A percentile compares a stretch with the other conserved stretches of the same genome.
phyloP scores from a whole-genome alignment of 2,888 invertebrate genomes.

The Xanthorhoe designata region DNA sequence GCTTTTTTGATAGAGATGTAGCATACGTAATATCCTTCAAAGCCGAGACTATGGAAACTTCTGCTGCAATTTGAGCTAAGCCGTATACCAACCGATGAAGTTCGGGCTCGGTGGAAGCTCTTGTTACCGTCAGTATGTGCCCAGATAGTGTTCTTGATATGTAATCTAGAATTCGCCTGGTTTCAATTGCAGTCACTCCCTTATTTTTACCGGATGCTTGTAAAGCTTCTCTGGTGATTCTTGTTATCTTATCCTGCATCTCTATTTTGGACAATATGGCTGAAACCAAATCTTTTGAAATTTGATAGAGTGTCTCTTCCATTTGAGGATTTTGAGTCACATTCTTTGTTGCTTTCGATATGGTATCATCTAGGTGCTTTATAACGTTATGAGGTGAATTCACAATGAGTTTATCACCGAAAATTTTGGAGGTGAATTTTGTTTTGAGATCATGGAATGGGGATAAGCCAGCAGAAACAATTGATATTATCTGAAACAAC shows the following conservation, averaged over 20 bases:
- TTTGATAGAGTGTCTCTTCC: conserved; percentile 75
- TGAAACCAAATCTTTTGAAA: conserved; percentile 77
- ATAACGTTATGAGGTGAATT: conserved; percentile 71
- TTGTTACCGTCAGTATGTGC: conserved; percentile 74
- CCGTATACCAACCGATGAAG: conserved; percentile 79
- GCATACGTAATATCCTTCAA: conserved; percentile 79
- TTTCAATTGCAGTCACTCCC: conserved; percentile 80
- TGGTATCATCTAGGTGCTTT: conserved; percentile 70
- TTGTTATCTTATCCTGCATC: conserved; percentile 80
- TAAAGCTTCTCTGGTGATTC: conserved; percentile 76
- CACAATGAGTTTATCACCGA: conserved; percentile 56
- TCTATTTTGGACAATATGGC: conserved; percentile 76
- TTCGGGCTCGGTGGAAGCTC: conserved; percentile 78
- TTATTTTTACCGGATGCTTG: conserved; percentile 78
- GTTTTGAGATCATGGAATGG: conserved; percentile 74
- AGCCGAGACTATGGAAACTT: conserved; percentile 78
- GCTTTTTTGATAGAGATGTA: conserved; percentile 74
- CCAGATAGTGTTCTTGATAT: conserved; percentile 78
- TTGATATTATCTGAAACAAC: conserved; percentile 57
- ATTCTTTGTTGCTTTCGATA: conserved; percentile 71
- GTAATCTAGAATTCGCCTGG: conserved; percentile 77
- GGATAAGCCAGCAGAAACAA: conserved; percentile 67
- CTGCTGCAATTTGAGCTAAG: conserved; percentile 79
- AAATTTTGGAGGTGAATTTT: conserved; percentile 57
- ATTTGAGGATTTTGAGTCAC: conserved; percentile 76